Conservation (phyloP, 2,888 invertebrate genomes). For the Selenia dentaria region DNA sequence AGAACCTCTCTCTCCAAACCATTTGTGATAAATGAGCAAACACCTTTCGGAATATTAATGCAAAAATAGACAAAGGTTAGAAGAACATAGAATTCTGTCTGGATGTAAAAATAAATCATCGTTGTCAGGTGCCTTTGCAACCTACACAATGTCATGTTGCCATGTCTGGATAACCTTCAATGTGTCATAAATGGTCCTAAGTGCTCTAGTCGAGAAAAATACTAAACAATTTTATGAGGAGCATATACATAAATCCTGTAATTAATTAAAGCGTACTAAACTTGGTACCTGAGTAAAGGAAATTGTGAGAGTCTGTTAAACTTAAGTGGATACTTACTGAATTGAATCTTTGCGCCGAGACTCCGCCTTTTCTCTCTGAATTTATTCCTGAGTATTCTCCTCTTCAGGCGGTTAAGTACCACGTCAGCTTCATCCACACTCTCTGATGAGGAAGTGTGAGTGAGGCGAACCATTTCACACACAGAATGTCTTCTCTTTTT, state of each 20-base stretch:
- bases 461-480: conserved; percentile 54
- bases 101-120: conserved; percentile 10
- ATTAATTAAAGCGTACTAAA: conserved; percentile 17
- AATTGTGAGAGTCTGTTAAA: conserved; percentile 28
- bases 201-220: conserved; percentile 11
- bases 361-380: conserved; percentile 72
- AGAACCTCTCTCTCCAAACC: conserved; percentile 27
- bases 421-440: conserved; percentile 81
- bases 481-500: conserved; percentile 70
- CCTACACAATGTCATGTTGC: conserved; percentile 21
- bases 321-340: conserved; percentile 56
- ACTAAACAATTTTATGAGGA: conserved; percentile 8
- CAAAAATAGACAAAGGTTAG: conserved; percentile 32
- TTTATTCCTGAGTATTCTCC: conserved; percentile 80
- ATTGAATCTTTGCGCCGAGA: conserved; percentile 61
- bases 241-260: conserved; percentile 6
- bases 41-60: conserved; percentile 48
- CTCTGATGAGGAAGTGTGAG: conserved; percentile 76
- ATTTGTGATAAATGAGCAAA: conserved; percentile 44
- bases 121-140: conserved; percentile 1
- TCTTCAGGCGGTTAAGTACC: conserved; percentile 75
- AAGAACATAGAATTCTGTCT: conserved; percentile 20
- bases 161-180: conserved; percentile 16
- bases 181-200: conserved; percentile 15
- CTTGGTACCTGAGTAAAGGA: conserved; percentile 24